Evolutionary conservation across 2,113 vertebrate genomes (phyloP).

Genomic region (Hassar affinis): DNA sequence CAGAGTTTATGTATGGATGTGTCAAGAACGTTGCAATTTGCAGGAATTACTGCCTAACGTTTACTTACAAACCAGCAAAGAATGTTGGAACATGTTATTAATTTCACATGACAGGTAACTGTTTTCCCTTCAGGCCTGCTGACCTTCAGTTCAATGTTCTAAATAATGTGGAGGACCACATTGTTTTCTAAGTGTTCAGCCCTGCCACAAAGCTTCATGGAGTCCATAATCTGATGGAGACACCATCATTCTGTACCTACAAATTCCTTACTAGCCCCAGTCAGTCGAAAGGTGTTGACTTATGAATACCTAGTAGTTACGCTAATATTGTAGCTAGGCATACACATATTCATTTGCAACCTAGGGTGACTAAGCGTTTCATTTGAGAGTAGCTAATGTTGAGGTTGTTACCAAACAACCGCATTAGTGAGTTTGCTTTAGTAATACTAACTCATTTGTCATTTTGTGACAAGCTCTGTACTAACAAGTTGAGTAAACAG

Average conservation of each 20-base stretch:
- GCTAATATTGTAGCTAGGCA: slow-evolving; percentile 37
- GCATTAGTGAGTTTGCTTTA: slow-evolving; percentile 59
- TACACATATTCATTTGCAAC: slow-evolving; percentile 16
- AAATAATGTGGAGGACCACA: not conserved
- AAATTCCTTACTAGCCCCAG: not conserved
- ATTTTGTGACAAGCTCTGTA: slow-evolving; percentile 52
- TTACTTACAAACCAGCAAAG: not conserved
- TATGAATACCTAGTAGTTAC: slow-evolving; percentile 2
- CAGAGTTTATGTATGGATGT: not conserved
- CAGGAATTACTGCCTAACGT: not conserved
- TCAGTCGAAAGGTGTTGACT: slow-evolving; percentile 1
- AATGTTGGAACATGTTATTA: slow-evolving; percentile 26
- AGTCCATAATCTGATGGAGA: slow-evolving; percentile 20
- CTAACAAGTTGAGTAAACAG: slow-evolving; percentile 58
- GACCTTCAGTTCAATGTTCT: slow-evolving; percentile 7
- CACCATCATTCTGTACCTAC: not conserved
- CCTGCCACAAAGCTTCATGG: not conserved
- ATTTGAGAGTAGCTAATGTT: slow-evolving; percentile 24
- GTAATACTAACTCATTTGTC: slow-evolving; percentile 63
- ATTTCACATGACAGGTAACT: slow-evolving; percentile 28
- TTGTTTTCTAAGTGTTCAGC: not conserved
- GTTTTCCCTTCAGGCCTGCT: slow-evolving; percentile 24
- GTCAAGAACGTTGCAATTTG: not conserved
- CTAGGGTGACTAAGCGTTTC: slow-evolving; percentile 10
- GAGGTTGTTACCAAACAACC: slow-evolving; percentile 45